Evolutionary conservation across 1,140 invertebrate species (phyloP), one percentile per base, ranked within the genome.

Genomic region (Plodia interpunctella): DNA sequence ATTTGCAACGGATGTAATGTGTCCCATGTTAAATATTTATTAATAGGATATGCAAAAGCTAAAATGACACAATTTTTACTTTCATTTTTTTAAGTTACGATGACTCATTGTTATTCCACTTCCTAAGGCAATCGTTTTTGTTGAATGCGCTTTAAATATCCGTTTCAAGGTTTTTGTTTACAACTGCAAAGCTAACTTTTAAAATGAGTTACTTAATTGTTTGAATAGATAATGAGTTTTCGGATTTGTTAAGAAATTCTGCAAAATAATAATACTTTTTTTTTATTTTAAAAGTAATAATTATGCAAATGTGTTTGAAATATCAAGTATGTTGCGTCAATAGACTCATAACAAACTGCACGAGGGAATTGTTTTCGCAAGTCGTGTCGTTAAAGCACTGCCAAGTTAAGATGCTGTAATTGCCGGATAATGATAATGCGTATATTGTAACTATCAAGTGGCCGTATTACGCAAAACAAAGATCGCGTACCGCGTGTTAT

Each of bases 391-490:
- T 32, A 32, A 32, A 15, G 15, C 4, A 17, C 38, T 15, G 38
- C 15, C 5, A 10, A 10, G 15, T 15, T 44, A 15, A 15, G 38
- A 5, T 10, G 15, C 38, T 15, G 13, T 44, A 44, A 44, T 44
- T 44, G 13, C 15, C 15, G 38, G 9, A 44, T 44, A 44, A 44
- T 44, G 38, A 15, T 44, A 44, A 44, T 44, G 38, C 38, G 38
- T n/a, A 44, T 35, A 44, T 15, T 44, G 38, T 44, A 44, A 44
- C 13, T 44, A 44, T 17, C 38, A 44, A 15, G 38, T 17, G 38
- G 38, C n/a, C 38, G 18, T 58, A 63, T 83, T 84, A 74, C 75
- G 73, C 70, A 83, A 84, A 75, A 74, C 69, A 71, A 74, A 72
- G 70, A 73, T 70, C 70, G 66, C 63, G 30, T 32, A 76, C 54